Percentiles rank a stretch among this genome's conserved stretches.
Evolutionary conservation across 1,140 invertebrate species (phyloP).

Genomic region (Neelides sp.): DNA sequence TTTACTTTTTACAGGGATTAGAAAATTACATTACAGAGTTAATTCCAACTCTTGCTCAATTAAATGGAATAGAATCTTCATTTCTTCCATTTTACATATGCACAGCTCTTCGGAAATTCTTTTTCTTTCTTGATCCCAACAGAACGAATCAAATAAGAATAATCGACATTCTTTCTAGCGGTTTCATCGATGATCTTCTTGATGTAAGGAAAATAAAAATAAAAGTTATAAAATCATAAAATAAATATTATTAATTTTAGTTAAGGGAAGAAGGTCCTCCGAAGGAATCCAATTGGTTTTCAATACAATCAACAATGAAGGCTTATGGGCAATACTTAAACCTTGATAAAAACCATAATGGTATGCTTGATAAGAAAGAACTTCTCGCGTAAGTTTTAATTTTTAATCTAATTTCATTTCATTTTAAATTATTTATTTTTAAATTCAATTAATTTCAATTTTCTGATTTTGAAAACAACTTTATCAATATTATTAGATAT

Average conservation of each 20-base stretch:
- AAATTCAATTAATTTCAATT: slow-evolving; percentile 10
- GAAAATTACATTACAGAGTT: slow-evolving; percentile 90
- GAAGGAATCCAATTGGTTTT: slow-evolving; percentile 87
- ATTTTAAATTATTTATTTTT: slow-evolving; percentile 27
- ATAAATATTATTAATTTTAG: slow-evolving; percentile 34
- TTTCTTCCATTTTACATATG: slow-evolving; percentile 95
- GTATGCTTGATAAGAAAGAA: slow-evolving; percentile 82
- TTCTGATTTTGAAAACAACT: slow-evolving; percentile 3
- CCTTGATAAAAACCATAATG: slow-evolving; percentile 87
- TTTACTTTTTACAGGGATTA: slow-evolving; percentile 53
- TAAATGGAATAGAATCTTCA: slow-evolving; percentile 78
- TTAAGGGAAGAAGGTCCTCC: slow-evolving; percentile 72
- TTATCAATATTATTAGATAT: too few relatives aligned
- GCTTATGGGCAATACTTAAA: slow-evolving; percentile 90
- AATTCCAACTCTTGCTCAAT: slow-evolving; percentile 75
- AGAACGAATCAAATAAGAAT: slow-evolving; percentile 78
- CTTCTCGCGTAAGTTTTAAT: slow-evolving; percentile 52
- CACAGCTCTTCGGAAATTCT: slow-evolving; percentile 85
- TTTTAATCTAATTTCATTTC: too few relatives aligned
- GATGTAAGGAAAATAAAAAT: slow-evolving; percentile 44
- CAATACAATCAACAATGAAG: slow-evolving; percentile 69
- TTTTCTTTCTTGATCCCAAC: slow-evolving; percentile 86
- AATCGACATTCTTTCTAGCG: slow-evolving; percentile 76
- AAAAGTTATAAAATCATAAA: background rate
- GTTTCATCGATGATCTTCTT: slow-evolving; percentile 80